These are phyloP conservation scores for Platynereis dumerilii DNA, from an alignment of 2,888 invertebrate species.

Conservation along the genomic window DNA sequence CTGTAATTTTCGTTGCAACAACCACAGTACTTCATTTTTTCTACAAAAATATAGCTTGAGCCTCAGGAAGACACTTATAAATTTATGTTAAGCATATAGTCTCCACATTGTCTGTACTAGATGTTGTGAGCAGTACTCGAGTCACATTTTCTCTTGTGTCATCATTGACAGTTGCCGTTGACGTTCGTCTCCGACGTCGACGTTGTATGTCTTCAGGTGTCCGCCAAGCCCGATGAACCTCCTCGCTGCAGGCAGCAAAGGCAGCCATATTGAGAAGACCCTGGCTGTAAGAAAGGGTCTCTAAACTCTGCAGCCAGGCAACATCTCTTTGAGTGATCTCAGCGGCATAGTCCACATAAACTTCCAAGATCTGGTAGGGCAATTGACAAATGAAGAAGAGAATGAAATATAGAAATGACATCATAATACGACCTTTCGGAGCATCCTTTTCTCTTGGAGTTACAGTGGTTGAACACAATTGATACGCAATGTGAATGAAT, in stretches of 20 bases:
- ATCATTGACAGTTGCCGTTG: too few relatives aligned
- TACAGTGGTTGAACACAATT: slow-evolving; percentile 1
- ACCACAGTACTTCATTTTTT: too few relatives aligned
- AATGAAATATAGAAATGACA: slow-evolving; percentile 17
- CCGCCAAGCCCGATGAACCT: slow-evolving; percentile 9
- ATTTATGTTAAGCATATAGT: too few relatives aligned
- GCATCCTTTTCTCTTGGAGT: not conserved
- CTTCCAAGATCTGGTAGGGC: slow-evolving; percentile 24
- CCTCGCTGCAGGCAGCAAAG: slow-evolving; percentile 20
- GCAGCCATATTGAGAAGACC: slow-evolving; percentile 24
- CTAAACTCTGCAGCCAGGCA: slow-evolving; percentile 5
- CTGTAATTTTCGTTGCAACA: too few relatives aligned
- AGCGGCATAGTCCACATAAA: not conserved
- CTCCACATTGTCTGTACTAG: too few relatives aligned
- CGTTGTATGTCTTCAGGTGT: not conserved
- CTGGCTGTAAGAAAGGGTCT: slow-evolving; percentile 25
- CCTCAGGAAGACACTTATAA: too few relatives aligned
- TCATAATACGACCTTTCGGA: slow-evolving; percentile 11
- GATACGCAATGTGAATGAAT: slow-evolving; percentile 8
- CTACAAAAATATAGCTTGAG: too few relatives aligned
- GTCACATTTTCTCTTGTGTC: too few relatives aligned
- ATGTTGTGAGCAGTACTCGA: too few relatives aligned
- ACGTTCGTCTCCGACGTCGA: too few relatives aligned
- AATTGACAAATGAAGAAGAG: slow-evolving; percentile 28
- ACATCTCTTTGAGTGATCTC: slow-evolving; percentile 4